A percentile compares a stretch with the other conserved stretches of the same genome.
Evolutionary conservation across 2,113 vertebrate genomes (phyloP).

Genomic region (Neofelis nebulosa): DNA sequence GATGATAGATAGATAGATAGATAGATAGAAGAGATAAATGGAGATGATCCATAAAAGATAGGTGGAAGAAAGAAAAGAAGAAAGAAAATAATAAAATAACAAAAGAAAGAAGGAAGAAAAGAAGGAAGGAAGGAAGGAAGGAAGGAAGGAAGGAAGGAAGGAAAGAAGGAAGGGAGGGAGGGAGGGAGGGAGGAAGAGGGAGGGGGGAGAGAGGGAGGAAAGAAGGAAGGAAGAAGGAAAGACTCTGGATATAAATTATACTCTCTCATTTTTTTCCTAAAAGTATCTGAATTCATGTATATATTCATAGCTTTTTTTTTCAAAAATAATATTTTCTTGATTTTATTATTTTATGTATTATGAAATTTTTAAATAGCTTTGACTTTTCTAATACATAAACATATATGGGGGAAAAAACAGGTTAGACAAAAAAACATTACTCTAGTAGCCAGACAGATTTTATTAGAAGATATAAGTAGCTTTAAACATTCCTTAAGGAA

Average conservation of each 20-base stretch:
- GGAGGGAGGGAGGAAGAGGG: fast-evolving
- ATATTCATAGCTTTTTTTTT: background rate
- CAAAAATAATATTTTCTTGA: background rate
- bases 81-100: too few relatives aligned
- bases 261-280: background rate
- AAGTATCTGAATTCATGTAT: background rate
- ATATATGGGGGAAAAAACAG: background rate
- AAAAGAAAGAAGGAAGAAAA: background rate
- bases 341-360: background rate
- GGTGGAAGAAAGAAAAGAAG: too few relatives aligned
- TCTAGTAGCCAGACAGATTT: background rate
- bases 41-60: background rate
- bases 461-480: background rate
- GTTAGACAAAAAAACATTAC: background rate
- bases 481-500: background rate
- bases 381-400: background rate
- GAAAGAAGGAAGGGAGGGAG: too few relatives aligned
- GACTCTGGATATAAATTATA: background rate
- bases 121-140: background rate
- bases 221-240: background rate
- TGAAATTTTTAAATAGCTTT: background rate
- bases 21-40: background rate
- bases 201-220: background rate
- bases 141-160: too few relatives aligned
- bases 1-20: background rate